These are phyloP conservation scores for Lithobates pipiens DNA, from an alignment of 2,797 vertebrate genomes.

Conservation along the genomic window DNA sequence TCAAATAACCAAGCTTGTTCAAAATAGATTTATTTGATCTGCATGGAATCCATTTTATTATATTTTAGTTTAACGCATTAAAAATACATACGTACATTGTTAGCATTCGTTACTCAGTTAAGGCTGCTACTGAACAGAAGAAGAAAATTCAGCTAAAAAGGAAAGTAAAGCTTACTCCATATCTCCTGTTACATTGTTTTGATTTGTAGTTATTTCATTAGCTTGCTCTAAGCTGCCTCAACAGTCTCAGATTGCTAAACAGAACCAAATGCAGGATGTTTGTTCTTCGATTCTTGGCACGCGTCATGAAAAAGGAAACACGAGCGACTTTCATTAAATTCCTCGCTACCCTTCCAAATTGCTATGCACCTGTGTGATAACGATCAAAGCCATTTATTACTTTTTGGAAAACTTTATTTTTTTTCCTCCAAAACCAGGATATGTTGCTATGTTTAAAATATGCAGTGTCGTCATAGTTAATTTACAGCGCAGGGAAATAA, in stretches of 20 bases:
- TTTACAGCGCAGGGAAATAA: neutral
- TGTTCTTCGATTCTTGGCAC: constrained; percentile 57
- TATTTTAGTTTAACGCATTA: neutral
- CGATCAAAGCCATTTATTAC: constrained; percentile 45
- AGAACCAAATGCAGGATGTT: constrained; percentile 53
- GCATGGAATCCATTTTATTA: neutral
- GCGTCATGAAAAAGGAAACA: constrained; percentile 46
- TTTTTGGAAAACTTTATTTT: constrained; percentile 22
- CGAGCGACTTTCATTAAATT: constrained; percentile 56
- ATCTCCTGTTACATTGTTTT: constrained; percentile 47
- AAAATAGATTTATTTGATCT: too few relatives aligned
- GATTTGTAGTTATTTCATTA: constrained; percentile 43
- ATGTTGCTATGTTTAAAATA: constrained; percentile 15
- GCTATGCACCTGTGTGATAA: constrained; percentile 52
- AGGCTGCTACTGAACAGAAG: neutral
- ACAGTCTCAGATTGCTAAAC: constrained; percentile 47
- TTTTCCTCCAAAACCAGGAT: constrained; percentile 17
- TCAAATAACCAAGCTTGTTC: too few relatives aligned
- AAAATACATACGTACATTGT: neutral
- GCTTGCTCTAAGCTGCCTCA: constrained; percentile 45
- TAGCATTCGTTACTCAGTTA: neutral
- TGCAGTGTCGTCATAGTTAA: neutral
- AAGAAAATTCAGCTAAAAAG: neutral
- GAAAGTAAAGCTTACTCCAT: constrained; percentile 13
- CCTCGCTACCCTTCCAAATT: constrained; percentile 41